phyloP scores from a whole-genome alignment of 2,888 invertebrate genomes.

The Dryobota labecula region DNA sequence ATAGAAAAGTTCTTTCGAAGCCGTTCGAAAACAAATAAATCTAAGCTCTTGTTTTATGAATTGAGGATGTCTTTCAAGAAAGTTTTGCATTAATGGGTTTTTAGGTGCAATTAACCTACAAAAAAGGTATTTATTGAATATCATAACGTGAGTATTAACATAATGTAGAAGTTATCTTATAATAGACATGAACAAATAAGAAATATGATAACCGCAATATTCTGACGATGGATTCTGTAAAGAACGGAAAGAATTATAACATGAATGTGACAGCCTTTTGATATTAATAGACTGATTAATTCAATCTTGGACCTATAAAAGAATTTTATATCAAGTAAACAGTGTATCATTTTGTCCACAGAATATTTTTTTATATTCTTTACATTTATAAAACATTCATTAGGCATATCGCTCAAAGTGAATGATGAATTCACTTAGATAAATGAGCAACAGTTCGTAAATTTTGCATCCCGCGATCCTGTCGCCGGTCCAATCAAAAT shows the following conservation, averaged over 20 bases:
- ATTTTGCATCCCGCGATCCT: slow-evolving; percentile 61
- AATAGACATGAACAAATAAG: not conserved
- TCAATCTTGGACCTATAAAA: slow-evolving; percentile 9
- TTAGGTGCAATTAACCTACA: slow-evolving; percentile 47
- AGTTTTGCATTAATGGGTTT: slow-evolving; percentile 25
- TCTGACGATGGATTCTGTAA: not conserved
- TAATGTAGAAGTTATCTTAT: slow-evolving; percentile 26
- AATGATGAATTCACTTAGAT: slow-evolving; percentile 72
- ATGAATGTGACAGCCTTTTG: not conserved
- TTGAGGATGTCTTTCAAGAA: slow-evolving; percentile 25
- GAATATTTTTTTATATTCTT: slow-evolving; percentile 27
- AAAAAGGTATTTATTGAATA: slow-evolving; percentile 28
- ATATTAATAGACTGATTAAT: slow-evolving; percentile 39
- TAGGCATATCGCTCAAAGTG: slow-evolving; percentile 71
- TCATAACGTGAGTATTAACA: slow-evolving; percentile 37
- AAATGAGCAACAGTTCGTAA: slow-evolving; percentile 71
- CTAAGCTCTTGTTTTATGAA: slow-evolving; percentile 37
- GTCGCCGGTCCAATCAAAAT: slow-evolving; percentile 57
- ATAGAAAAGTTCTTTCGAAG: slow-evolving; percentile 53
- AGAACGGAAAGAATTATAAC: not conserved
- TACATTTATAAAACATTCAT: slow-evolving; percentile 70
- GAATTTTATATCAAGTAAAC: slow-evolving; percentile 33
- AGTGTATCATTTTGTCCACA: slow-evolving; percentile 36
- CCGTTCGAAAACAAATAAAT: slow-evolving; percentile 57
- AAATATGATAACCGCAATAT: slow-evolving; percentile 1